These are phyloP conservation scores for Copsychus sechellarum DNA, from an alignment of 2,113 vertebrate genomes.

Conservation along the genomic window DNA sequence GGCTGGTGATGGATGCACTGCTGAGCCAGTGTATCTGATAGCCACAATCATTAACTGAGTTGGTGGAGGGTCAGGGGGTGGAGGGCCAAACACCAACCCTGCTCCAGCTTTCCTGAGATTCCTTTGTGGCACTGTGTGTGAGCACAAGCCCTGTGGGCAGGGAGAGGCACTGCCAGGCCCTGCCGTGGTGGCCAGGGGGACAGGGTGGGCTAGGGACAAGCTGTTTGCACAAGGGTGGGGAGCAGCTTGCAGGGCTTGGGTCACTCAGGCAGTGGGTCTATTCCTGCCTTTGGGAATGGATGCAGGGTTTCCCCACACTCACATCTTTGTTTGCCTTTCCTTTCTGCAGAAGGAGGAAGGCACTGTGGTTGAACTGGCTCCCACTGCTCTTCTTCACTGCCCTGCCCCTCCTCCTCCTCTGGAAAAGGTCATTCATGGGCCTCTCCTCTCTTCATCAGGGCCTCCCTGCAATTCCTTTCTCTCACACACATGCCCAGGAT, in stretches of 20 bases:
- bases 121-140: neutral
- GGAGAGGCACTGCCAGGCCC: neutral
- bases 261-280: rapidly evolving
- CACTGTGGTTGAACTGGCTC: neutral
- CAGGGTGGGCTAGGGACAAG: neutral
- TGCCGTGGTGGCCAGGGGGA: rapidly evolving
- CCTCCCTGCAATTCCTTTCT: neutral
- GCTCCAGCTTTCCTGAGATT: neutral
- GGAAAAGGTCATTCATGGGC: neutral
- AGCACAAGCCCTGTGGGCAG: neutral
- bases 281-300: neutral
- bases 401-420: neutral
- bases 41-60: conserved; percentile 44
- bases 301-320: neutral
- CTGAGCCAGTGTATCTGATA: conserved; percentile 53
- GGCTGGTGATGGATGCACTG: conserved; percentile 36
- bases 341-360: neutral
- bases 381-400: neutral
- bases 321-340: rapidly evolving
- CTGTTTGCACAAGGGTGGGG: neutral
- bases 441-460: neutral
- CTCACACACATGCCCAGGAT: neutral
- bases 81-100: neutral
- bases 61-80: neutral
- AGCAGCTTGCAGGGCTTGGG: neutral